Base-by-base conservation (phyloP, 2,888 invertebrate genomes). In the Rotaria macrura region DNA sequence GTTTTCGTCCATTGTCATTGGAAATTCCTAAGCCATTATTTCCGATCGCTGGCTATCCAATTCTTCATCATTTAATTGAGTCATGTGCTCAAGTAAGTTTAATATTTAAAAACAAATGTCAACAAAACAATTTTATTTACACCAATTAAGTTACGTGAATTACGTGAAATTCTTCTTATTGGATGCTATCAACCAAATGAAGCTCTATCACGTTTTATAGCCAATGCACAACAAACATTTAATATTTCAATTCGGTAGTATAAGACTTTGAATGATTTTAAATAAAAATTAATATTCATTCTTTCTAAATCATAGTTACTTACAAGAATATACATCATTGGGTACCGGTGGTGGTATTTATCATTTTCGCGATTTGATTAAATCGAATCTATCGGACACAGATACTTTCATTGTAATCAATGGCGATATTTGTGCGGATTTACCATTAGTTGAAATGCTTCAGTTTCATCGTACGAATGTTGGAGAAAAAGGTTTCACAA, bases 21-120 rank as follows among this genome's bases (percentile, higher is more conserved):
- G 97, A 98, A 90, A 94, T 95, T n/a, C 97, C 99, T 0, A 99
- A 99, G 91, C 98, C 98, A 0, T 91, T 99, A 29, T 99, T 99
- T 91, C 97, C 97, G 0, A 94, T 99, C 25, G 99, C 97, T 85
- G 99, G 99, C 0, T 92, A 95, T 72, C 97, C 98, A 0, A 93
- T 98, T 87, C 95, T 99, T 87, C 96, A 98, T 90, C 98, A 99
- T 90, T 96, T 97, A 89, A 96, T 99, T 85, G 96, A 97, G 91
- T 96, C 97, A 84, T 96, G 97, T 89, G 89, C 90, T 84, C 89
- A 90, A 89, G 91, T 91, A 43, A 86, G 25, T n/a, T 85, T 2
- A 85, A 47, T 40, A 72, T 85, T 55, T 49, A 43, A n/a, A 1
- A 10, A 29, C 17, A 10, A 40, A 29, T 2, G 25, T 3, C 9